Evolutionary conservation across 1,140 invertebrate genomes (phyloP).

Genomic region (Lanistes nyassanus): DNA sequence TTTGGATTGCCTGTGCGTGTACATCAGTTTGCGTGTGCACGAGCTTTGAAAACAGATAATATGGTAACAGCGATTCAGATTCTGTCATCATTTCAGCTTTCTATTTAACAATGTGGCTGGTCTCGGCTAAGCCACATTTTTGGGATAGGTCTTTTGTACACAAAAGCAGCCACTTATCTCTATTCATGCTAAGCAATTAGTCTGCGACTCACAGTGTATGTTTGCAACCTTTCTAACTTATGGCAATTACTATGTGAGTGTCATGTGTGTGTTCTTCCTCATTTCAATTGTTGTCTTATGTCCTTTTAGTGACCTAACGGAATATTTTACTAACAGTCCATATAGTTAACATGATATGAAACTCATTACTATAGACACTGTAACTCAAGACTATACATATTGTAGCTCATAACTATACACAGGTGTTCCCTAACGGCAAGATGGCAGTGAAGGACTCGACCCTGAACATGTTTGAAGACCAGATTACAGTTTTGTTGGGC

Average conservation of each 20-base stretch:
- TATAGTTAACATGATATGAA: not conserved
- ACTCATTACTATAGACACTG: not conserved
- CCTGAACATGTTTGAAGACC: conserved; percentile 67
- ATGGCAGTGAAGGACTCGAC: conserved; percentile 58
- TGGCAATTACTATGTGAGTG: not conserved
- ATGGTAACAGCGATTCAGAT: too few species aligned
- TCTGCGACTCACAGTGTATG: too few species aligned
- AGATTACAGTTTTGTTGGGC: conserved; percentile 68
- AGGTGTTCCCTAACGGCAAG: conserved; percentile 29
- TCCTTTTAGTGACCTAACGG: not conserved
- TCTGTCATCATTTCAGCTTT: too few species aligned
- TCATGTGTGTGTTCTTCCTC: not conserved
- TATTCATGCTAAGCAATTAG: too few species aligned
- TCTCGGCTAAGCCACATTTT: too few species aligned
- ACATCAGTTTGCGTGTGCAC: too few species aligned
- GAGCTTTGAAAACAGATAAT: too few species aligned
- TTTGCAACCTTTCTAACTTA: not conserved
- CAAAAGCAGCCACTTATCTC: too few species aligned
- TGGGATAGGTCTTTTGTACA: too few species aligned
- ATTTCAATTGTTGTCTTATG: not conserved
- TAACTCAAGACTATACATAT: not conserved
- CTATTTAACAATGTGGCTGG: too few species aligned
- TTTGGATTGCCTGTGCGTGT: too few species aligned
- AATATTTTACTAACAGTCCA: not conserved
- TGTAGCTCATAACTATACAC: not conserved